Evolutionary conservation across 2,888 invertebrate genomes (phyloP), one percentile per base, ranked within the genome.

Genomic region (Pterostichus niger): DNA sequence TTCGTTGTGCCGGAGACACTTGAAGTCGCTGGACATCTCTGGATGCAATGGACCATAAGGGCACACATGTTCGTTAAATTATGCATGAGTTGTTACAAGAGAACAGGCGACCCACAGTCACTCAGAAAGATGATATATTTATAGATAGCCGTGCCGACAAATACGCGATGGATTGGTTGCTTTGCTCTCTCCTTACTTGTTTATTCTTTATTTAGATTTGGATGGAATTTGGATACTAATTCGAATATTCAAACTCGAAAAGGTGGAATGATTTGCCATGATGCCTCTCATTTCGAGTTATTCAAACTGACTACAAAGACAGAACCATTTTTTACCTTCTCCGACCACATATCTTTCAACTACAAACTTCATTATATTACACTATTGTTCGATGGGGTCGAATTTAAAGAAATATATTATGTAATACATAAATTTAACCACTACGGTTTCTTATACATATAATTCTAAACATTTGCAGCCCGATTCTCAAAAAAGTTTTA

Each of bases 121-220:
- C 73, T 75, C 83, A 83, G 83, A 83, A 83, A 83, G 83, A 83
- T 83, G 83, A 83, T 83, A 83, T 83, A 83, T 83, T 68, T 83
- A 83, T 83, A 83, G 83, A 83, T 83, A 83, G 64, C 77, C 40
- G 76, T 77, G 68, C 83, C 83, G 83, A 83, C 83, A 52, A 77
- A 77, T 77, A 77, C 49, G 54, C 77, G 35, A 75, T 56, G 54
- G 33, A 76, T 76, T 54, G 49, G 24, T 49, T 33, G 33, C 49
- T 76, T 64, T 64, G 33, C 40, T 64, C 33, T 64, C 31, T 59
- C 24, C 44, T 56, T 71, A 44, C 24, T 71, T 71, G 68, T 52
- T 33, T 64, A 64, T 64, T 64, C 33, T 71, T 44, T 71, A 71
- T 54, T 40, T 77, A 24, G 13, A 40, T 46, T 75, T 52, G 31